A percentile compares a stretch with the other conserved stretches of the same genome.
phyloP scores from a whole-genome alignment of 2,797 vertebrate genomes.

The Anabacerthia variegaticeps region DNA sequence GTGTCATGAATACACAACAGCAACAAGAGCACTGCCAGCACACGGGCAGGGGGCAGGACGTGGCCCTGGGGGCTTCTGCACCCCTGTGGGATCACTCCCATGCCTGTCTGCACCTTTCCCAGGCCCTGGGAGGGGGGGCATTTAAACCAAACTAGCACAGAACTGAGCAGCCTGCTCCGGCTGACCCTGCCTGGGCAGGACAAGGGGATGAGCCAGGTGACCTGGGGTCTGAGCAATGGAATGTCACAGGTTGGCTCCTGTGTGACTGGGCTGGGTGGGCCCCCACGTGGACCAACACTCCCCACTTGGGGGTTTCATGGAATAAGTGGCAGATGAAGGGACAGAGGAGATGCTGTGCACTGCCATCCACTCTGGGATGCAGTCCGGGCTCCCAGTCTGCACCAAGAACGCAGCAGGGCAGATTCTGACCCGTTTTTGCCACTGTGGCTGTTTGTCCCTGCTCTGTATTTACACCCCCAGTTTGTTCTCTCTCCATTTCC shows the following conservation, averaged over 20 bases:
- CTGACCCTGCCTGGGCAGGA: background rate
- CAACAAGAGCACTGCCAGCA: background rate
- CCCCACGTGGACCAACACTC: background rate
- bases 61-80: fast-evolving
- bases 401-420: background rate
- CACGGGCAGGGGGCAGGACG: fast-evolving
- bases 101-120: fast-evolving
- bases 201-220: fast-evolving
- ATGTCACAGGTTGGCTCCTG: background rate
- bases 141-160: background rate
- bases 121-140: too few species aligned
- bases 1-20: background rate
- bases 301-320: fast-evolving
- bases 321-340: background rate
- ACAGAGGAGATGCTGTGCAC: fast-evolving
- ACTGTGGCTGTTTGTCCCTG: background rate
- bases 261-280: too few species aligned
- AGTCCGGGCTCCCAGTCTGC: background rate
- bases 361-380: background rate
- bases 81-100: fast-evolving
- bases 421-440: background rate
- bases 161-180: background rate
- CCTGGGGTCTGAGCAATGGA: fast-evolving
- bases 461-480: background rate
- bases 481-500: background rate